A percentile compares a stretch with the other conserved stretches of the same genome.
phyloP scores from a whole-genome alignment of 1,140 invertebrate species.

The Ectropis grisescens region DNA sequence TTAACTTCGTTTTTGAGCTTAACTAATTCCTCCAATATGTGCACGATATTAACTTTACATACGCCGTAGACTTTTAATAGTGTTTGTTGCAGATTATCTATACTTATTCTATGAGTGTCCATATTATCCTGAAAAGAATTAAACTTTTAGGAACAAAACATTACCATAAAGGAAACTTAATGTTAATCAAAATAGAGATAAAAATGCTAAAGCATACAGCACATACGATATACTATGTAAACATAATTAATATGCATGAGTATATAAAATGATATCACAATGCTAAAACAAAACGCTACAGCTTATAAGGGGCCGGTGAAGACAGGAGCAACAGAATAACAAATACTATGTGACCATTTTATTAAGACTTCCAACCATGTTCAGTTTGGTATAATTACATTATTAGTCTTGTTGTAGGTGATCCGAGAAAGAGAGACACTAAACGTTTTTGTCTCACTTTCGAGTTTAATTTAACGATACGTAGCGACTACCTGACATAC shows the following conservation, averaged over 20 bases:
- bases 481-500: too few species aligned
- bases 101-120: slow-evolving; percentile 68
- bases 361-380: slow-evolving; percentile 27
- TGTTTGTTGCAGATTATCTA: slow-evolving; percentile 66
- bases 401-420: too few species aligned
- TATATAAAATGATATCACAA: too few species aligned
- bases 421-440: too few species aligned
- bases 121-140: slow-evolving; percentile 71
- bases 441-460: too few species aligned
- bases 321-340: slow-evolving; percentile 74
- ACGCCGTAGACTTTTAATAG: slow-evolving; percentile 62
- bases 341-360: slow-evolving; percentile 25
- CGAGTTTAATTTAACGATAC: too few species aligned
- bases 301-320: slow-evolving; percentile 76
- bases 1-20: slow-evolving; percentile 69
- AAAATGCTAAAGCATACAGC: too few species aligned
- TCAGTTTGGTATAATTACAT: too few species aligned
- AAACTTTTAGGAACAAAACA: slow-evolving; percentile 2
- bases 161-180: background rate
- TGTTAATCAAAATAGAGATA: too few species aligned
- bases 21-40: slow-evolving; percentile 74
- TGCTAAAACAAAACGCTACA: too few species aligned
- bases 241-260: too few species aligned
- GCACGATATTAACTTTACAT: slow-evolving; percentile 68
- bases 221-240: too few species aligned